Conservation (phyloP, 2,888 invertebrate species). For the Lasioglossum vierecki region DNA sequence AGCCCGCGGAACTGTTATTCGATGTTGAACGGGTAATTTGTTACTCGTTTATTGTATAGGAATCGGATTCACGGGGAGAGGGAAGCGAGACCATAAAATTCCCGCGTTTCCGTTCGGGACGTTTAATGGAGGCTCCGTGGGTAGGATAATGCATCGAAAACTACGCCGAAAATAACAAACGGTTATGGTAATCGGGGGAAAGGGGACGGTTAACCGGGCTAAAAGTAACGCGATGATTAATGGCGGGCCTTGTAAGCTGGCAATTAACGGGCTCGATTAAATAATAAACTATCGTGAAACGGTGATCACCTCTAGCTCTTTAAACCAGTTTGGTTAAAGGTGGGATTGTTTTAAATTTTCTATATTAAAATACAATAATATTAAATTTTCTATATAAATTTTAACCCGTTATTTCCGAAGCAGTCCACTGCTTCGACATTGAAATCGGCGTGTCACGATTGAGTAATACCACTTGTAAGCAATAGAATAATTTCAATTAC, state of each 20-base stretch:
- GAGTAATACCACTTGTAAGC: too few relatives aligned
- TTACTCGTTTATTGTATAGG: neutral
- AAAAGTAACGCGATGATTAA: slow-evolving; percentile 48
- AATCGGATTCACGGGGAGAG: neutral
- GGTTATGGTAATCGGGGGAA: slow-evolving; percentile 20
- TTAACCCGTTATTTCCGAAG: too few relatives aligned
- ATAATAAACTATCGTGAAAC: slow-evolving; percentile 17
- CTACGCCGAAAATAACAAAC: slow-evolving; percentile 44
- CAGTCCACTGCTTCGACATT: too few relatives aligned
- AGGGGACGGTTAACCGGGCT: slow-evolving; percentile 33
- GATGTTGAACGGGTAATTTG: neutral
- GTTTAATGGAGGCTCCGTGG: slow-evolving; percentile 6
- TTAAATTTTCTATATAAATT: too few relatives aligned
- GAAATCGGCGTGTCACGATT: too few relatives aligned
- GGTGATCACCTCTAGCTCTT: neutral
- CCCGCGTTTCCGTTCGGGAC: slow-evolving; percentile 25
- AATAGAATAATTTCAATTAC: too few relatives aligned
- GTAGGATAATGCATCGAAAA: slow-evolving; percentile 19
- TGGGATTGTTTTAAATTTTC: too few relatives aligned
- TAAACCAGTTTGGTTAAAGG: neutral
- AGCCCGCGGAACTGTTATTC: neutral
- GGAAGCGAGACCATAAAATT: neutral
- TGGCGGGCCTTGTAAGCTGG: slow-evolving; percentile 25
- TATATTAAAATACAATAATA: too few relatives aligned
- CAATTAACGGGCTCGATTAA: slow-evolving; percentile 44